A percentile compares a stretch with the other conserved stretches of the same genome.
phyloP scores from a whole-genome alignment of 1,140 invertebrate species.

The Sesamia nonagrioides region DNA sequence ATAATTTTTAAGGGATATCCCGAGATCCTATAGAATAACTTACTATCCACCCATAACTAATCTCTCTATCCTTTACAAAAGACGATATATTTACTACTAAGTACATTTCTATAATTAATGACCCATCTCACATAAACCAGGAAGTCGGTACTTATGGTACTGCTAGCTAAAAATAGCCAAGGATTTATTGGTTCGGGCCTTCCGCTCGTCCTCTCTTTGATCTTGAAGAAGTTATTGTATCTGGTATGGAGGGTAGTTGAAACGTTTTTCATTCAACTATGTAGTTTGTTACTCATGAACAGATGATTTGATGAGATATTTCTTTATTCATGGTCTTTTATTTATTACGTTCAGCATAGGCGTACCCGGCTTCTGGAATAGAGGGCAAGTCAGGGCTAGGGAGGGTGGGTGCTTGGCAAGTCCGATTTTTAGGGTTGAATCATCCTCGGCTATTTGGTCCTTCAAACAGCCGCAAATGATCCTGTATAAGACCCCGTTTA shows the following conservation, averaged over 20 bases:
- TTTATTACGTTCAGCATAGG: neutral
- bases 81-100: neutral
- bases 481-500: too few species aligned
- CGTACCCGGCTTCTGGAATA: too few species aligned
- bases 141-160: slow-evolving; percentile 49
- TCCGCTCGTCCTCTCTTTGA: slow-evolving; percentile 50
- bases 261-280: neutral
- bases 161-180: slow-evolving; percentile 48
- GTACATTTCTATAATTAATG: slow-evolving; percentile 20
- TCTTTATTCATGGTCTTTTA: neutral
- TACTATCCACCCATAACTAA: too few species aligned
- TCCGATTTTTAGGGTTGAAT: too few species aligned
- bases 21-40: too few species aligned
- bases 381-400: too few species aligned
- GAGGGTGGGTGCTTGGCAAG: too few species aligned
- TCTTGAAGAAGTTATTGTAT: slow-evolving; percentile 6
- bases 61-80: neutral
- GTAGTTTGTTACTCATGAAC: neutral
- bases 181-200: slow-evolving; percentile 52
- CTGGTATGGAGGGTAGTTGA: neutral
- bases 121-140: slow-evolving; percentile 30
- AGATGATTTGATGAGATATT: neutral
- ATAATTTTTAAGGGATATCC: too few species aligned
- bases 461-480: too few species aligned
- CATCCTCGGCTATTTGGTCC: too few species aligned